Evolutionary conservation across 1,140 invertebrate species (phyloP).

Genomic region (Pseudomyrmex sp.): DNA sequence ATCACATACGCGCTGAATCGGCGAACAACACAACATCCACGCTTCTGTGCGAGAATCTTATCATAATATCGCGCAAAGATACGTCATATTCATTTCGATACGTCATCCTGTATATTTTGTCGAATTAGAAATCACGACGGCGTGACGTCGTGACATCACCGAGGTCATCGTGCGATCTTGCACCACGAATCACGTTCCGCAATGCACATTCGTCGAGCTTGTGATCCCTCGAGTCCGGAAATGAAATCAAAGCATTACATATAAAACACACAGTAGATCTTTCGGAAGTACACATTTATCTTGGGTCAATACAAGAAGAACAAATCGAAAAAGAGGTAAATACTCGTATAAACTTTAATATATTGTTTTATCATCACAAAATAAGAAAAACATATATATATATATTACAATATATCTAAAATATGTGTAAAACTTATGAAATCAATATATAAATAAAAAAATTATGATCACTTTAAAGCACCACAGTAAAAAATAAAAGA

Average conservation of each 20-base stretch:
- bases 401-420: too few species aligned
- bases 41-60: neutral
- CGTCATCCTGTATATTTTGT: constrained; percentile 11
- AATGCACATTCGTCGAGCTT: neutral
- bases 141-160: constrained; percentile 22
- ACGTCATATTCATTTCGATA: constrained; percentile 53
- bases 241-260: neutral
- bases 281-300: neutral
- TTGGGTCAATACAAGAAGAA: neutral
- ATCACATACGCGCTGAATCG: too few species aligned
- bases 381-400: too few species aligned
- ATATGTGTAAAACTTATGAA: neutral
- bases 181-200: constrained; percentile 26
- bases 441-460: neutral
- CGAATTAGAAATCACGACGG: constrained; percentile 46
- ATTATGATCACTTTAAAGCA: neutral
- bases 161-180: constrained; percentile 16
- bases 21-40: neutral
- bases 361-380: too few species aligned
- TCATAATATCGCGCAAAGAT: constrained; percentile 14
- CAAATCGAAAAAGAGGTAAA: neutral
- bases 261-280: too few species aligned
- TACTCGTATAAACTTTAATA: neutral
- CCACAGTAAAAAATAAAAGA: constrained; percentile 5
- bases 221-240: neutral